phyloP scores from a whole-genome alignment of 2,113 vertebrate species.

The Ardeotis arabs region DNA sequence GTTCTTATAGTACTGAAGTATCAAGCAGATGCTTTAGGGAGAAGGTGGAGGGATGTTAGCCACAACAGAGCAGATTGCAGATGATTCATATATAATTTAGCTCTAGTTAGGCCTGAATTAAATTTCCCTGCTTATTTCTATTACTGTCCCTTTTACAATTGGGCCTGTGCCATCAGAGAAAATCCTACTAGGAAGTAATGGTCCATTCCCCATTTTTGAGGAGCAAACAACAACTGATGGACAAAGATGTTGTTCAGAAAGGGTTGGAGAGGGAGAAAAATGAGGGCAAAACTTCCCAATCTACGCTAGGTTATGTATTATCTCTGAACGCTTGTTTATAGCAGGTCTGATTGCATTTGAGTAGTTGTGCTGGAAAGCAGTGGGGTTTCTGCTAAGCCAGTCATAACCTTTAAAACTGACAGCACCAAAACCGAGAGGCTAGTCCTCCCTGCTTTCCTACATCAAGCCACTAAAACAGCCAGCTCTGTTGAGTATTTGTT shows the following conservation, averaged over 20 bases:
- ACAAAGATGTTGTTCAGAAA: background rate
- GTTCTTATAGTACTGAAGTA: background rate
- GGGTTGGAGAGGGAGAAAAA: background rate
- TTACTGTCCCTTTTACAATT: background rate
- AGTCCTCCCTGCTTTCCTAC: background rate
- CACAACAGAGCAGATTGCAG: slow-evolving; percentile 22
- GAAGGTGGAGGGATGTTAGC: slow-evolving; percentile 18
- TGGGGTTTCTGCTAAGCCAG: background rate
- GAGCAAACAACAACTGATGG: background rate
- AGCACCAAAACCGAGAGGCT: background rate
- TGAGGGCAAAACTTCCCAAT: background rate
- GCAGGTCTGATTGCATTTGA: background rate
- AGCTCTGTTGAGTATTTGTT: background rate
- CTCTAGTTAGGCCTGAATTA: slow-evolving; percentile 41
- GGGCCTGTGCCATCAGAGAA: background rate
- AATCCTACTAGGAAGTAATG: background rate
- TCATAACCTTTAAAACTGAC: background rate
- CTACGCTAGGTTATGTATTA: background rate
- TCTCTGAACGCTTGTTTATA: background rate
- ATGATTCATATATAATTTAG: slow-evolving; percentile 14
- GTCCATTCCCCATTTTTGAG: background rate
- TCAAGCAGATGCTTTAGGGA: background rate
- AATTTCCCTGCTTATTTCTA: background rate
- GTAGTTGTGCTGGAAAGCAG: background rate
- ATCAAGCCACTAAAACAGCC: background rate